These are phyloP conservation scores for Lepidothrix coronata DNA, from an alignment of 2,113 vertebrate genomes.

Conservation along the genomic window DNA sequence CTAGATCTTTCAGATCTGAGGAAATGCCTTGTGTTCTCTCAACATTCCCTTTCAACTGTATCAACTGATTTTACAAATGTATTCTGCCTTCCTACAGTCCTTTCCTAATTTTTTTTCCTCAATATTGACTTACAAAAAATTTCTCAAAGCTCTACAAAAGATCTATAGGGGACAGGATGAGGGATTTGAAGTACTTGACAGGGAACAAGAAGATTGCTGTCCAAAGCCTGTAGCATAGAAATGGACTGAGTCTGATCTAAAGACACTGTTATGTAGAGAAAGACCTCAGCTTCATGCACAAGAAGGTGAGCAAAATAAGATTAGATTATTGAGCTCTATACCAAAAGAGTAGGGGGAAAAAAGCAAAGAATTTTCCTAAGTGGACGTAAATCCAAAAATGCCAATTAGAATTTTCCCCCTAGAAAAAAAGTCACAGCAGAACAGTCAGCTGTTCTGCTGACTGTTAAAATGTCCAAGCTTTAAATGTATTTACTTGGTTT, in stretches of 20 bases:
- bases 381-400: not conserved
- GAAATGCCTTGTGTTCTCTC: not conserved
- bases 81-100: not conserved
- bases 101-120: not conserved
- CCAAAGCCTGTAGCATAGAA: not conserved
- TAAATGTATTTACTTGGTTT: not conserved
- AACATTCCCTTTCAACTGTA: not conserved
- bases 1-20: not conserved
- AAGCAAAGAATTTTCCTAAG: not conserved
- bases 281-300: not conserved
- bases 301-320: not conserved
- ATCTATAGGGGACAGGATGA: not conserved
- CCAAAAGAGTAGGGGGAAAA: not conserved
- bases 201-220: not conserved
- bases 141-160: not conserved
- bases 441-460: too few relatives aligned
- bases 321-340: not conserved
- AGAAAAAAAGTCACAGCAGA: not conserved
- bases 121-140: not conserved
- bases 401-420: accelerated
- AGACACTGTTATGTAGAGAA: not conserved
- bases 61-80: not conserved
- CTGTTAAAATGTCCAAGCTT: not conserved
- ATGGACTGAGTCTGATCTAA: not conserved
- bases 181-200: not conserved